Percentiles rank a stretch among this genome's conserved stretches.
Conservation (phyloP, 2,113 vertebrate species). For the Balaeniceps rex region DNA sequence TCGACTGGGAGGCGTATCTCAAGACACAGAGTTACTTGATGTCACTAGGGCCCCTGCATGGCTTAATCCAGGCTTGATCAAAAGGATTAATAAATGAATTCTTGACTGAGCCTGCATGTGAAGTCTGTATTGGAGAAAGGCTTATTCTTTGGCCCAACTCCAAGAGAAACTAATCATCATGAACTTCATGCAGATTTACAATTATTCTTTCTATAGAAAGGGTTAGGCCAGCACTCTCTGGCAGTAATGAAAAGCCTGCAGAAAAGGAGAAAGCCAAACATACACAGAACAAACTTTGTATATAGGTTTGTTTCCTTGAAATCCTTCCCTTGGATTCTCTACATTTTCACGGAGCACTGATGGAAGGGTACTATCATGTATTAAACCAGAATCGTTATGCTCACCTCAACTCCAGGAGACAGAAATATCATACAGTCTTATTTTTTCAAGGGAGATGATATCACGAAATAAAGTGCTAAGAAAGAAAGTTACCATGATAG, state of each 20-base stretch:
- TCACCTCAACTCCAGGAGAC: neutral
- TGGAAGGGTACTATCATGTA: neutral
- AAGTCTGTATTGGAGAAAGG: slow-evolving; percentile 69
- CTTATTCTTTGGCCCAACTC: slow-evolving; percentile 68
- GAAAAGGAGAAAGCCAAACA: neutral
- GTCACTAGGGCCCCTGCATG: neutral
- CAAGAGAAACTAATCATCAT: slow-evolving; percentile 76
- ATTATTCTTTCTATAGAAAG: slow-evolving; percentile 60
- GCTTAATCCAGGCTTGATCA: slow-evolving; percentile 63
- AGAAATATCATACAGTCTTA: neutral
- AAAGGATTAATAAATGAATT: slow-evolving; percentile 77
- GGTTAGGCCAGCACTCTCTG: slow-evolving; percentile 38
- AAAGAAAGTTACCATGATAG: neutral
- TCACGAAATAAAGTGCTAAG: slow-evolving; percentile 24
- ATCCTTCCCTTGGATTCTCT: neutral
- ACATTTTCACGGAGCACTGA: neutral
- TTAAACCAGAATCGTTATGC: neutral
- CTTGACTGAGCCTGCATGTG: slow-evolving; percentile 68
- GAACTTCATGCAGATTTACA: slow-evolving; percentile 76
- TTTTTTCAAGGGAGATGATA: slow-evolving; percentile 45
- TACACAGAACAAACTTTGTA: neutral
- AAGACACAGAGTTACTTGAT: neutral
- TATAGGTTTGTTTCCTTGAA: neutral
- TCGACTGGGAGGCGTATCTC: neutral
- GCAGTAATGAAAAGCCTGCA: slow-evolving; percentile 25